Conservation (phyloP, 2,797 vertebrate genomes). For the Taenioides sp. region DNA sequence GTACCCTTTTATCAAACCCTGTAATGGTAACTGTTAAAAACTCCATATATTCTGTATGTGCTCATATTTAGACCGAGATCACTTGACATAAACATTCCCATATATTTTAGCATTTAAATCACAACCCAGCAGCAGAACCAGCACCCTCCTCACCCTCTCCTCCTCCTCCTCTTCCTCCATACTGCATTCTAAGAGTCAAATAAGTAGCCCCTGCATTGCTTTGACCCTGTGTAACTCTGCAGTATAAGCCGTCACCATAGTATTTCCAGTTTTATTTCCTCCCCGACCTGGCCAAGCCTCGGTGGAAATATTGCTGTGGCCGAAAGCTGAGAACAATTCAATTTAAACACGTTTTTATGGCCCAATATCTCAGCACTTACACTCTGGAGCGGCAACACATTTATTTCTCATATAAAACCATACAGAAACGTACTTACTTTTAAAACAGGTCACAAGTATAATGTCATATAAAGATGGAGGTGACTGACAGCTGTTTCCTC, state of each 20-base stretch:
- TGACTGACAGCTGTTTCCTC: background rate
- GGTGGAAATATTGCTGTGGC: slow-evolving; percentile 3
- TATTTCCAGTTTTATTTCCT: background rate
- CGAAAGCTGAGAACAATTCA: background rate
- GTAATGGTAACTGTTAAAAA: no score
- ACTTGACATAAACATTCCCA: slow-evolving; percentile 1
- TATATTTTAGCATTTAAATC: background rate
- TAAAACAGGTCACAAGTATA: background rate
- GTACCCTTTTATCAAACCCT: no score
- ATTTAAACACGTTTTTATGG: background rate
- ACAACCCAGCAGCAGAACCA: no score
- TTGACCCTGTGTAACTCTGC: background rate
- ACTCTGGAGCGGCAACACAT: background rate
- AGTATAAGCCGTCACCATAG: background rate
- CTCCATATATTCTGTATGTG: no score
- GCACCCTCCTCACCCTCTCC: no score
- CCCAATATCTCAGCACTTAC: background rate
- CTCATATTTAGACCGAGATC: background rate
- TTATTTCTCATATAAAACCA: background rate
- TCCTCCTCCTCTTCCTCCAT: no score
- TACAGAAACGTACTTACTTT: background rate
- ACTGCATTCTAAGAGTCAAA: no score
- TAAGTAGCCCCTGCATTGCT: background rate
- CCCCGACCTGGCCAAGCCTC: background rate
- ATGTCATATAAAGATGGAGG: background rate